Percentiles rank a stretch among this genome's conserved stretches.
phyloP scores from a whole-genome alignment of 2,888 invertebrate genomes.

The Cosmia trapezina region DNA sequence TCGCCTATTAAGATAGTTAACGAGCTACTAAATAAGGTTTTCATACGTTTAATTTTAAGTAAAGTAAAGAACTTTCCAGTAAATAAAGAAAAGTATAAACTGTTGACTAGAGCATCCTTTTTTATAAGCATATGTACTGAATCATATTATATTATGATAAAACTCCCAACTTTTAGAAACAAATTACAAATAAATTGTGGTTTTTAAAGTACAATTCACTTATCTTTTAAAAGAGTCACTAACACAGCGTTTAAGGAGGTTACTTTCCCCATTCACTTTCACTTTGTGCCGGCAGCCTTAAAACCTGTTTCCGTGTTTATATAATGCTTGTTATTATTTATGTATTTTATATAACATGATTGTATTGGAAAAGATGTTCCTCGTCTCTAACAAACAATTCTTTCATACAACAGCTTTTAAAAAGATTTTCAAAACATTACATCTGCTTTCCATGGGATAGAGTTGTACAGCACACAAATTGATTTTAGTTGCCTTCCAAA shows the following conservation, averaged over 20 bases:
- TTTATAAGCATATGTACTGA: not conserved
- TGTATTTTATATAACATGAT: conserved; percentile 6
- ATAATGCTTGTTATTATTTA: conserved; percentile 33
- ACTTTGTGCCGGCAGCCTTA: conserved; percentile 4
- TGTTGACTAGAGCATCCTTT: not conserved
- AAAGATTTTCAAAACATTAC: too few relatives aligned
- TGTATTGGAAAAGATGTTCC: not conserved
- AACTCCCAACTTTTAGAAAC: not conserved
- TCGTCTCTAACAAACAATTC: not conserved
- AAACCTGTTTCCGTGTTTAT: conserved; percentile 34
- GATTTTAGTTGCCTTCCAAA: not conserved
- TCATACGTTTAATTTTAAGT: not conserved
- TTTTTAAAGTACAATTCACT: too few relatives aligned
- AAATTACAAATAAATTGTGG: not conserved
- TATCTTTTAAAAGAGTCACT: not conserved
- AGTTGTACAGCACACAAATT: not conserved
- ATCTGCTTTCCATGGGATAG: not conserved
- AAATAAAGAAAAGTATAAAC: not conserved
- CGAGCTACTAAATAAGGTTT: not conserved
- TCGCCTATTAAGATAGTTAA: conserved; percentile 23
- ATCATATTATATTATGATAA: not conserved
- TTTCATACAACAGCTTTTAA: too few relatives aligned
- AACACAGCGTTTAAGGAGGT: not conserved
- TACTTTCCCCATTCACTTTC: conserved; percentile 28
- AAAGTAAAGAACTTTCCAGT: too few relatives aligned